Evolutionary conservation across 1,140 invertebrate genomes (phyloP).

Genomic region (Diuraphis noxia): DNA sequence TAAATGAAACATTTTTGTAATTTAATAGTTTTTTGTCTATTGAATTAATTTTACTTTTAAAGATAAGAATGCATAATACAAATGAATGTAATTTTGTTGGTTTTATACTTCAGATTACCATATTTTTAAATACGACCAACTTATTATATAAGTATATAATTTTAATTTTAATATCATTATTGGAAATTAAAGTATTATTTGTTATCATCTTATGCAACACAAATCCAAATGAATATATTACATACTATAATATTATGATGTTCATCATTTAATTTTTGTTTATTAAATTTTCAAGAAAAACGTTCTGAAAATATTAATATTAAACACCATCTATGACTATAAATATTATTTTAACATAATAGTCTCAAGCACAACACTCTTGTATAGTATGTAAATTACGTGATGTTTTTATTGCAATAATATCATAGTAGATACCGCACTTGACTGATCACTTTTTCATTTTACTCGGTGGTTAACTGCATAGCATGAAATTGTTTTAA

Average conservation of each 20-base stretch:
- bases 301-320: background rate
- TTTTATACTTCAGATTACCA: too few relatives aligned
- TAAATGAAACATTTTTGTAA: too few relatives aligned
- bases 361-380: background rate
- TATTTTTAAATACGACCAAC: too few relatives aligned
- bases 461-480: background rate
- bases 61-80: too few relatives aligned
- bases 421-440: background rate
- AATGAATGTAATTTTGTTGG: too few relatives aligned
- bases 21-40: too few relatives aligned
- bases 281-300: background rate
- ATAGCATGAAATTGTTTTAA: slow-evolving; percentile 4
- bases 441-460: slow-evolving; percentile 16
- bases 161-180: too few relatives aligned
- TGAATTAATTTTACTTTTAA: too few relatives aligned
- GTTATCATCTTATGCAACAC: too few relatives aligned
- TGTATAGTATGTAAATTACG: background rate
- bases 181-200: too few relatives aligned
- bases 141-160: too few relatives aligned
- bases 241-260: background rate
- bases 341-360: slow-evolving; percentile 14
- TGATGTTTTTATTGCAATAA: background rate
- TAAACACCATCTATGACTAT: background rate
- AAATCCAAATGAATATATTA: too few relatives aligned
- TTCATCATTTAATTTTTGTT: background rate